These are phyloP conservation scores for Campoplex nolae DNA, from an alignment of 2,888 invertebrate species.

Conservation along the genomic window DNA sequence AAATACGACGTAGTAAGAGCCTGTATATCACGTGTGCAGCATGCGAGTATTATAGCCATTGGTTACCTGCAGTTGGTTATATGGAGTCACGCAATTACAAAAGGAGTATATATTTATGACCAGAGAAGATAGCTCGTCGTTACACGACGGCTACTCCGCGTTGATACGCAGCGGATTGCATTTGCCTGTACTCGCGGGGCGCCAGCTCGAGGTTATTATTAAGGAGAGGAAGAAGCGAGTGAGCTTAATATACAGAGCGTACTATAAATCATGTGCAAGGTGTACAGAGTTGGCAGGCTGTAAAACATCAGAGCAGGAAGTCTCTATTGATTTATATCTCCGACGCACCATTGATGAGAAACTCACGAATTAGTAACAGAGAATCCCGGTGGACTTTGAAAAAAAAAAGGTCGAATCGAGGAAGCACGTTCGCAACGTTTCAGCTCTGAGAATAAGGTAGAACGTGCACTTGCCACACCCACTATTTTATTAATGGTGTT, in stretches of 20 bases:
- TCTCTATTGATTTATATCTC: background rate
- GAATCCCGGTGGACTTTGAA: background rate
- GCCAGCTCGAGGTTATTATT: conserved; percentile 13
- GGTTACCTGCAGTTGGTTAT: conserved; percentile 49
- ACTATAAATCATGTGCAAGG: background rate
- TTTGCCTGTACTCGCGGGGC: conserved; percentile 23
- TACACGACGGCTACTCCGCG: conserved; percentile 34
- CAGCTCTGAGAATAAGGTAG: background rate
- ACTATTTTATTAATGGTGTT: background rate
- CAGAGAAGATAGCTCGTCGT: conserved; percentile 24
- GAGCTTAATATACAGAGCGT: conserved; percentile 13
- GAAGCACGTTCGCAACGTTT: background rate
- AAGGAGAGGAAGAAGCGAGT: conserved; percentile 35
- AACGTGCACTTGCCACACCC: conserved; percentile 2
- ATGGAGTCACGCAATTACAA: conserved; percentile 58
- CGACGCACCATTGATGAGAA: background rate
- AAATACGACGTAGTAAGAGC: background rate
- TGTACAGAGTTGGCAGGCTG: background rate
- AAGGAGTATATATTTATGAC: conserved; percentile 63
- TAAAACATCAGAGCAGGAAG: background rate
- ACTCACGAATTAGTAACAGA: background rate
- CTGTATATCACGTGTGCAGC: background rate
- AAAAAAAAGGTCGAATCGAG: background rate
- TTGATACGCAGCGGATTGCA: conserved; percentile 5
- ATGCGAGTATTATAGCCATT: conserved; percentile 25